Evolutionary conservation across 2,113 vertebrate species (phyloP).

Genomic region (Pycnonotus jocosus): DNA sequence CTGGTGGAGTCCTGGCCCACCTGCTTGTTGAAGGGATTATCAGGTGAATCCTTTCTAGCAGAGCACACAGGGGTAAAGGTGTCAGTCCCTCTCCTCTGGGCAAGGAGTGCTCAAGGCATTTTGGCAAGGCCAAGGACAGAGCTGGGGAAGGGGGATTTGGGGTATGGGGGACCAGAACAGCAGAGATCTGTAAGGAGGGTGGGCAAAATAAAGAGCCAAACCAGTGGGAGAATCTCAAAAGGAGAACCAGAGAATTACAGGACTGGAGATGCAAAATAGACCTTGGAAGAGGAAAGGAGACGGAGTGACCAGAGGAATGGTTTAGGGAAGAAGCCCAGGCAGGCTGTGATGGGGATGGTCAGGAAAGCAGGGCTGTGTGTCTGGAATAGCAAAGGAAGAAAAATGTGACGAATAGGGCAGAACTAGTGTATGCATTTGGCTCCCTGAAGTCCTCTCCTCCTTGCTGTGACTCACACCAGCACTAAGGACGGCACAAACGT

Average conservation of each 20-base stretch:
- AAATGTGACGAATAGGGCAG: neutral
- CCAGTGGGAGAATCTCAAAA: neutral
- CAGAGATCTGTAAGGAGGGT: neutral
- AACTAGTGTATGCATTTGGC: neutral
- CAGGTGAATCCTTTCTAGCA: neutral
- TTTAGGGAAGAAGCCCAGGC: neutral
- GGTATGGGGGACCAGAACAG: neutral
- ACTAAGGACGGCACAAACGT: neutral
- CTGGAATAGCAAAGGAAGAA: neutral
- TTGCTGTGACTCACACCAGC: neutral
- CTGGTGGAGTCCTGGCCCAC: neutral
- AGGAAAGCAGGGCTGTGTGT: neutral
- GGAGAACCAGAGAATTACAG: neutral
- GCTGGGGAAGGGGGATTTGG: neutral
- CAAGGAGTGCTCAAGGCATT: neutral
- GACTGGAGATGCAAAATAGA: neutral
- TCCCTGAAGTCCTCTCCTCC: neutral
- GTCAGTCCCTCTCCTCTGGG: neutral
- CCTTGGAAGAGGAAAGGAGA: neutral
- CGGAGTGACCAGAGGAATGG: neutral
- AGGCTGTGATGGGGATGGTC: neutral
- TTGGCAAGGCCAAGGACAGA: neutral
- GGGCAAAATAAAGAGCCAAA: neutral
- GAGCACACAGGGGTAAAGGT: neutral
- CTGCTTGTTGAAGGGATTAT: neutral